Base-by-base conservation (phyloP, 1,140 invertebrate species). In the Drepana arcuata region DNA sequence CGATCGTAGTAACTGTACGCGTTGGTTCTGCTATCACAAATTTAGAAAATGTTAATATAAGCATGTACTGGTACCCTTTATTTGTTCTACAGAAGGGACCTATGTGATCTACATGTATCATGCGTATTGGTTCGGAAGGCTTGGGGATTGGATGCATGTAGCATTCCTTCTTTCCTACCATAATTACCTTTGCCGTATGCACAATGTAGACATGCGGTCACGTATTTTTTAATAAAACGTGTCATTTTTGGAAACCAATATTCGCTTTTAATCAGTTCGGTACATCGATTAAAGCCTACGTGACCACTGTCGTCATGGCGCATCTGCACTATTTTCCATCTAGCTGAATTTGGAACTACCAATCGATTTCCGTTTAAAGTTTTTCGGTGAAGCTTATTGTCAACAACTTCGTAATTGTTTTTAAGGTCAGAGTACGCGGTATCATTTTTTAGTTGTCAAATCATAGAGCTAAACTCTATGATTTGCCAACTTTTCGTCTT, bases 21-120 rank as follows among this genome's bases (percentile, higher is more conserved):
- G 61, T 57, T 1, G 51, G 41, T n/a, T 34, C 39, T 7, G 26
- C 24, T 24, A 41, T 34, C 9, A 41, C 24, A 21, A 21, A 32
- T 58, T 56, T n/a, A 0, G 55, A 51, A 35, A 77, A 71, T 3
- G 73, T 49, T 0, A 61, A 21, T 4, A 66, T 57, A 0, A 81
- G 11, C 29, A 61, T 45, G 14, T 61, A 61, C 7, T 44, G 34
- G 32, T 50, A 33, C 1, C 50, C 41, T 23, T 48, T 48, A 6
- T 15, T 27, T 0, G 39, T 49, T 29, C 11, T 47, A 30, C 39
- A 26, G 25, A 69, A 56, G 4, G 55, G 63, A 0, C 66, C 62
- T 31, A 67, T 24, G 29, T 71, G 59, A 34, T 65, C 58, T 6
- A 63, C 16, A 29, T 64, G 67, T 13, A 54, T 41, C 2, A 48